These are phyloP conservation scores for Gasterosteus nipponicus DNA, from an alignment of 2,113 vertebrate genomes.

Conservation along the genomic window DNA sequence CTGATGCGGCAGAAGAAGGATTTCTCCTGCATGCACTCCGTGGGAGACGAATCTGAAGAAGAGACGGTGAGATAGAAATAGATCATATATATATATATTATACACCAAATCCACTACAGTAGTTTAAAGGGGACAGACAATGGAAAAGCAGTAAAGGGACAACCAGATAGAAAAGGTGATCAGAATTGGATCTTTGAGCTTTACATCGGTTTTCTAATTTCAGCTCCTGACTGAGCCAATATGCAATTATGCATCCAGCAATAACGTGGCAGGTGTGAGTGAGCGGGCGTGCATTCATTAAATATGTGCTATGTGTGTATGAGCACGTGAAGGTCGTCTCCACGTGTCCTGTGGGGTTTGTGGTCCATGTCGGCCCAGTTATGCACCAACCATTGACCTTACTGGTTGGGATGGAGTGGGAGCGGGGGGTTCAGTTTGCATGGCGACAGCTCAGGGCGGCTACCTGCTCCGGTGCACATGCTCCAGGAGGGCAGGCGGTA, in stretches of 20 bases:
- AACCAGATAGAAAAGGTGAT: not conserved
- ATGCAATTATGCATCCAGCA: not conserved
- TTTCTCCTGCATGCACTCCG: slow-evolving; percentile 94
- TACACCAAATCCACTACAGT: not conserved
- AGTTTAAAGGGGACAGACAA: not conserved
- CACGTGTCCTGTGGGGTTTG: slow-evolving; percentile 72
- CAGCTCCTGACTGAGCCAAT: not conserved
- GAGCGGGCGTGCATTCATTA: not conserved
- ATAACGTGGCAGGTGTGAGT: slow-evolving; percentile 18
- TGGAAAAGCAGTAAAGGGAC: not conserved
- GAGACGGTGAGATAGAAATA: slow-evolving; percentile 24
- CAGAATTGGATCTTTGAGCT: not conserved
- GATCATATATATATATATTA: slow-evolving; percentile 1
- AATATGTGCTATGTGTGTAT: slow-evolving; percentile 42
- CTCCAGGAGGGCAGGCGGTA: slow-evolving; percentile 92
- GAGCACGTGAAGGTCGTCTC: slow-evolving; percentile 67
- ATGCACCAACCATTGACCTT: not conserved
- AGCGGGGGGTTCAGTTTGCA: not conserved
- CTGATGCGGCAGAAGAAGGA: slow-evolving; percentile 98
- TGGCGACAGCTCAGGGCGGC: not conserved
- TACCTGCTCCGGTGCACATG: slow-evolving; percentile 88
- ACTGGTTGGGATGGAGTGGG: not conserved
- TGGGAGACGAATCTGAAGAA: slow-evolving; percentile 86
- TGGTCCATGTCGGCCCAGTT: not conserved
- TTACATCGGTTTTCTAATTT: not conserved